phyloP scores from a whole-genome alignment of 2,888 invertebrate species.

The Oligia latruncula region DNA sequence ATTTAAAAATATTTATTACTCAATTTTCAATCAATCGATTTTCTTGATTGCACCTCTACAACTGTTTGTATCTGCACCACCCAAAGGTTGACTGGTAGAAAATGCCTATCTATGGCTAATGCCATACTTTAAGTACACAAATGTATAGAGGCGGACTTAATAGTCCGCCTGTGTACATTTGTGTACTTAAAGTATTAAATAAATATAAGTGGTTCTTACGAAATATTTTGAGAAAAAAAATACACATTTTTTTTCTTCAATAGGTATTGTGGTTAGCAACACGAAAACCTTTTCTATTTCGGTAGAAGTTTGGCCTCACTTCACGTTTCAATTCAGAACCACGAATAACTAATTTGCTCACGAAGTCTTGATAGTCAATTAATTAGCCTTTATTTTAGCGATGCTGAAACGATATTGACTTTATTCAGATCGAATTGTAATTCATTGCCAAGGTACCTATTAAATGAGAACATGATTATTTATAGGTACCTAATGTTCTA shows the following conservation, averaged over 20 bases:
- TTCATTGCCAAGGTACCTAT: background rate
- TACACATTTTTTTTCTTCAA: background rate
- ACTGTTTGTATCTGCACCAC: too few relatives aligned
- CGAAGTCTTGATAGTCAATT: background rate
- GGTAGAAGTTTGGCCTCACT: background rate
- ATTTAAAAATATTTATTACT: too few relatives aligned
- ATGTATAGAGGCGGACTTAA: too few relatives aligned
- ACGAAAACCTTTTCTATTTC: background rate
- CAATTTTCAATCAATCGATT: too few relatives aligned
- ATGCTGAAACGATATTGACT: background rate
- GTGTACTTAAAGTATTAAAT: too few relatives aligned
- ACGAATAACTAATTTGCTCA: background rate
- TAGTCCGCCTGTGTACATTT: too few relatives aligned
- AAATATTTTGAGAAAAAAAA: background rate
- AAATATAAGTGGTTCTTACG: background rate
- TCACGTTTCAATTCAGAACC: background rate
- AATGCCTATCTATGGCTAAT: too few relatives aligned
- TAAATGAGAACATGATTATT: background rate
- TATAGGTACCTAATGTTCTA: background rate
- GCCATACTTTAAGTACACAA: too few relatives aligned
- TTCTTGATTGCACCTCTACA: too few relatives aligned
- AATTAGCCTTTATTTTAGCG: background rate
- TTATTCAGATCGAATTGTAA: background rate
- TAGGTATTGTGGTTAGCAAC: too few relatives aligned
- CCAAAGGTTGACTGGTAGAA: too few relatives aligned